Evolutionary conservation across 2,113 vertebrate genomes (phyloP), one percentile per base, ranked within the genome.

Genomic region (Apteryx mantelli): DNA sequence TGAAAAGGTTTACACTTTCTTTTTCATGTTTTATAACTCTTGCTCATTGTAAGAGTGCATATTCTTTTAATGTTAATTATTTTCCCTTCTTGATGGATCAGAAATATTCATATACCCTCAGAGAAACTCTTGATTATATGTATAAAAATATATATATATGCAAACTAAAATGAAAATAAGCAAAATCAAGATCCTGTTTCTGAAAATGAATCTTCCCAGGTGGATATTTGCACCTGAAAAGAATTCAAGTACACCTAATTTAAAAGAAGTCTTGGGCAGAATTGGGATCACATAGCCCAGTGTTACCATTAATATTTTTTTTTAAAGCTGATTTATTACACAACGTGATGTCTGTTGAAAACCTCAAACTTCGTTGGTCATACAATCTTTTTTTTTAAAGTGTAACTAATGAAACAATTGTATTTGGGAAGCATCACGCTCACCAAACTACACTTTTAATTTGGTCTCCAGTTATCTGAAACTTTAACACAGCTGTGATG

Each of bases 11-110:
- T 88, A 64, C 55, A 32, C 9, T 88, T 94, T 78, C 69, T 63
- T 90, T 64, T 92, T 83, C 50, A 70, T 88, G 77, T 80, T 94
- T 95, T 64, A 55, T 73, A 95, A 86, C 34, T 82, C 38, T 64
- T 79, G 11, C 18, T 78, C 86, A 75, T 74, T 92, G 13, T 69
- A 85, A 65, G 40, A 74, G 19, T 55, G 42, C 44, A 63, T 78
- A 87, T 66, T 92, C 74, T 91, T 87, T 73, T 60, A 74, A 82
- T 28, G 30, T 65, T 92, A 84, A 82, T 89, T 89, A 63, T 88
- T 85, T 91, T 85, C 69, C 18, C 53, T 82, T 73, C 58, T 85
- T 77, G 25, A 76, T 44, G 68, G 64, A 48, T 61, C 48, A 63
- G 16, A 17, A 44, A 61, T 94, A 85, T 65, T 34, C 38, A 61